Evolutionary conservation across 2,113 vertebrate genomes (phyloP), one percentile per base, ranked within the genome.

Genomic region (Ornithorhynchus anatinus): DNA sequence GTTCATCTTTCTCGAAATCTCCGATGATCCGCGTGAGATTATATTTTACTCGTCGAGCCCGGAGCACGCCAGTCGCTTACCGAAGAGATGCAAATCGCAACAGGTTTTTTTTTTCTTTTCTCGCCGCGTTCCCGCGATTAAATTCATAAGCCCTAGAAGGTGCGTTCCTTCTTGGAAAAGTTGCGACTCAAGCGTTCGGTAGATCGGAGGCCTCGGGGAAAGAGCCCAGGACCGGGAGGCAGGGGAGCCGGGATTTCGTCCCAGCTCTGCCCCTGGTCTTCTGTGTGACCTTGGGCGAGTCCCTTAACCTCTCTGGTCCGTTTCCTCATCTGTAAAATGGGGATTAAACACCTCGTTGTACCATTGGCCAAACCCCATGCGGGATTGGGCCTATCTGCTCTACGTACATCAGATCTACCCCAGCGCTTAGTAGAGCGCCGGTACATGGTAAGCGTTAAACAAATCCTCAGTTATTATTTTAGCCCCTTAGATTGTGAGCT

Each of bases 11-110:
- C 61, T 70, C 62, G 43, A 57, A 53, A 66, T 74, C 60, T 74
- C 72, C 70, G 20, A 80, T 75, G 65, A 35, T 79, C 78, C 72
- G 65, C 71, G 59, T 36, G 50, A 65, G 52, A 80, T 77, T 79
- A 72, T 4, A 59, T 59, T 3, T 25, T 17, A 3, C 25, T 72
- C 35, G 44, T 50, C 40, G 80, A 72, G 9, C 57, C 58, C 59
- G 58, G 20, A 51, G 51, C 50, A 54, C 66, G 44, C 64, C 44
- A 32, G 53, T 50, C 69, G 69, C 29, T 27, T 85, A 33, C 77
- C 77, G 13, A 81, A 69, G 63, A 72, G 79, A 80, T 78, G 31
- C 23, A 79, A 80, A 78, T 69, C 69, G 23, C 50, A 79, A 70
- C 44, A 59, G 53, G 44, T 54, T 53, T 62, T 38, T 40, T 59